phyloP scores from a whole-genome alignment of 1,140 invertebrate genomes.

The Zaprionus africanus region DNA sequence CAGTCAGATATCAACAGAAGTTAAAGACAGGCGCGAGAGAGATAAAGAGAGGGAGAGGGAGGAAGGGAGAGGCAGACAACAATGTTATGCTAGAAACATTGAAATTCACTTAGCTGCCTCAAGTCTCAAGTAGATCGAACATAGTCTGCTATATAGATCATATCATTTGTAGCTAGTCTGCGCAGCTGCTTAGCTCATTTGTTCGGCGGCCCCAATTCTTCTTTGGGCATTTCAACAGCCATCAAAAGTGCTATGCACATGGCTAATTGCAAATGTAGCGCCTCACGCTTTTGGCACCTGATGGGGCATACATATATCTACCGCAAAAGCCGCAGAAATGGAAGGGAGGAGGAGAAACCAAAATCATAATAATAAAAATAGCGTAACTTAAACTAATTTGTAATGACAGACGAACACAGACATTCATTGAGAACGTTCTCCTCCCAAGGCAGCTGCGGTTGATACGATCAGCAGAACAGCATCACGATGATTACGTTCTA shows the following conservation, averaged over 20 bases:
- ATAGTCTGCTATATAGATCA: neutral
- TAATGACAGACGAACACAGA: constrained; percentile 60
- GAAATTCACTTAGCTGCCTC: constrained; percentile 1
- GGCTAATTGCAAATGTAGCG: constrained; percentile 78
- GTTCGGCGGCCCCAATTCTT: constrained; percentile 41
- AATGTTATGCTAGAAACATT: neutral
- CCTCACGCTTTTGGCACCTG: constrained; percentile 76
- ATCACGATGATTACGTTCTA: constrained; percentile 24
- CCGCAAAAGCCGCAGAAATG: constrained; percentile 47
- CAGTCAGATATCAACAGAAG: constrained; percentile 34
- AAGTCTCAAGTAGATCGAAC: constrained; percentile 3
- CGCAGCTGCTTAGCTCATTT: constrained; percentile 45
- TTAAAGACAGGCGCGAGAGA: neutral
- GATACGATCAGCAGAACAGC: constrained; percentile 7
- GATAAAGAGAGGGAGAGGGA: neutral
- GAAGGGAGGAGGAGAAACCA: neutral
- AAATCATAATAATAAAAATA: constrained; percentile 48
- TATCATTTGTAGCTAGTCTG: neutral
- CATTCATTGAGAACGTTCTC: neutral
- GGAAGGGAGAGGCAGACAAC: neutral
- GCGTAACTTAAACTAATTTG: constrained; percentile 71
- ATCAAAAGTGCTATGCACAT: constrained; percentile 62
- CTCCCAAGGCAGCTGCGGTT: constrained; percentile 39
- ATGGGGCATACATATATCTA: constrained; percentile 63
- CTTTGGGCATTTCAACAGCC: constrained; percentile 41